phyloP scores from a whole-genome alignment of 2,797 vertebrate genomes.

The Thripadectes ignobilis region DNA sequence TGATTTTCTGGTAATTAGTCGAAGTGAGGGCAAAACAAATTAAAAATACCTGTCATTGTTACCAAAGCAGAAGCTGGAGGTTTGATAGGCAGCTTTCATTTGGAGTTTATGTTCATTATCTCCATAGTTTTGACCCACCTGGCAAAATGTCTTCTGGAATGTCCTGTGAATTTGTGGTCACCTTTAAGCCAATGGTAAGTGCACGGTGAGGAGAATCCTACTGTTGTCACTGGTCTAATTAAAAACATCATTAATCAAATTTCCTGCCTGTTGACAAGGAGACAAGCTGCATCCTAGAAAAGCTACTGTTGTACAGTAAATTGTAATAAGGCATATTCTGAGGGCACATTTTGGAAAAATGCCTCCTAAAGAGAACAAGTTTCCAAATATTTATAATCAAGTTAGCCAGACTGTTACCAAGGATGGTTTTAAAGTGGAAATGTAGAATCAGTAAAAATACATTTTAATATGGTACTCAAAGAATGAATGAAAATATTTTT shows the following conservation, averaged over 20 bases:
- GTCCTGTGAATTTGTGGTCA: conserved; percentile 84
- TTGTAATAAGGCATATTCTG: background rate
- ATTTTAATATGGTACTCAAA: background rate
- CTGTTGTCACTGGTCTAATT: background rate
- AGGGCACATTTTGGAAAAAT: background rate
- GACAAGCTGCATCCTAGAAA: background rate
- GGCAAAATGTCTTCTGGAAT: conserved; percentile 87
- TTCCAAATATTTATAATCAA: background rate
- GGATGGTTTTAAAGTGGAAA: background rate
- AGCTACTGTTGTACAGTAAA: background rate
- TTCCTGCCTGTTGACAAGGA: background rate
- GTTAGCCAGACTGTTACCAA: background rate
- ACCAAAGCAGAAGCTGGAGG: background rate
- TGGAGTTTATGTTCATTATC: background rate
- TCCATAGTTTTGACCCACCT: conserved; percentile 84
- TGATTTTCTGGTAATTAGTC: background rate
- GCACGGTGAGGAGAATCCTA: background rate
- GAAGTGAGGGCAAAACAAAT: background rate
- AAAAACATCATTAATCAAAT: background rate
- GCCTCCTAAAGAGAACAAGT: background rate
- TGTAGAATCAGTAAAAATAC: background rate
- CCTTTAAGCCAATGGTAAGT: conserved; percentile 89
- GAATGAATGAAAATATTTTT: background rate
- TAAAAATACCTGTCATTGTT: background rate
- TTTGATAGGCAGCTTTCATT: background rate